Base-by-base conservation (phyloP, 2,797 vertebrate species). In the Sebastes iracundus region DNA sequence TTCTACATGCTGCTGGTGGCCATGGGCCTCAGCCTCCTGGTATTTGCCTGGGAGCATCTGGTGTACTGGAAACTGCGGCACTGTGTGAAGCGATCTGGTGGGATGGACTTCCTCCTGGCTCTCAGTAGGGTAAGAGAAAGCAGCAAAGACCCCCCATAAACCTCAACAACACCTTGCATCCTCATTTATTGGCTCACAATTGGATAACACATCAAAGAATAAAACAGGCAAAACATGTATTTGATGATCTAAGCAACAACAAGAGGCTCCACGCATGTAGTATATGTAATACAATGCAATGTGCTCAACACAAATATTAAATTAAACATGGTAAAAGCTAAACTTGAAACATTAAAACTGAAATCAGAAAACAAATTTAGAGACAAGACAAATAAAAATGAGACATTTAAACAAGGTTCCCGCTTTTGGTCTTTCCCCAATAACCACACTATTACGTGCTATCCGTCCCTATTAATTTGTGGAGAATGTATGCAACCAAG, bases 1-100 rank as follows among this genome's bases (percentile, higher is more conserved):
- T 96, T 97, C 88, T 96, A 96, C 85, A 97, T 95, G 94, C 88
- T 94, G 73, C 88, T 96, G 64, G 95, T 97, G 78, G 96, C 96
- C 68, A 96, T 96, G 95, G 95, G 96, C 32, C 93, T 96, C 46
- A 95, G 95, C 81, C 92, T 96, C 4, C 90, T 96, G 63, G 95
- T 96, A 2, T 95, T 96, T 61, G 95, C 94, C 69, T 96, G 97
- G 96, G 97, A 96, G 84, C 96, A 98, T 87, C 95, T 98, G 72
- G 96, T 97, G 56, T 97, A 97, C 92, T 97, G 97, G 97, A 96
- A 96, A 13, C 93, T 97, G 6, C 92, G 97, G 5, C 97, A 97
- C 79, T 97, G 97, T 70, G 92, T 98, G 86, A 96, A 96, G n/a
- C 94, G 94, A 30, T 96, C 96, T 0, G 96, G 96, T 0, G 95